These are phyloP conservation scores for Progne subis DNA, from an alignment of 2,113 vertebrate species.

Conservation along the genomic window DNA sequence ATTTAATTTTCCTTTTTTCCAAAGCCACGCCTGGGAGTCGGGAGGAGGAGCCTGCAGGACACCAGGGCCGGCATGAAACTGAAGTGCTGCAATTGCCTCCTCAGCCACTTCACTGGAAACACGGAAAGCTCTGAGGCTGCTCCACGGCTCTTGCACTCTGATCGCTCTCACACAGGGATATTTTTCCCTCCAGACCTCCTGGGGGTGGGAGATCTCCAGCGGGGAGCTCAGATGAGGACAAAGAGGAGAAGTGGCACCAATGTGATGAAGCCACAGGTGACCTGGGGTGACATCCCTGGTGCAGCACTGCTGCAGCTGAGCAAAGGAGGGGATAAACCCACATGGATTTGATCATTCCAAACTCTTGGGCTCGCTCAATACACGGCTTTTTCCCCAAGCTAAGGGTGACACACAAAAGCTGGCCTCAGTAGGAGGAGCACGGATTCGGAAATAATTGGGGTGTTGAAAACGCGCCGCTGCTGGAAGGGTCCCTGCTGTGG, in stretches of 20 bases:
- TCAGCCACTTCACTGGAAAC: neutral
- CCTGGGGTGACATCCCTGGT: neutral
- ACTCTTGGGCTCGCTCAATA: neutral
- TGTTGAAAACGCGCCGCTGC: neutral
- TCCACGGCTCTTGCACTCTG: neutral
- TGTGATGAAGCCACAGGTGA: neutral
- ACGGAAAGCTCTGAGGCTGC: neutral
- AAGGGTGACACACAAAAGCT: neutral
- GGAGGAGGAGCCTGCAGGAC: neutral
- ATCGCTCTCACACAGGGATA: neutral
- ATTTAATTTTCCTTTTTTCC: neutral
- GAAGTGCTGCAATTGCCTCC: neutral
- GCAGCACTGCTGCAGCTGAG: neutral
- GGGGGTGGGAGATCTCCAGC: neutral
- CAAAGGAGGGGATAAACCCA: neutral
- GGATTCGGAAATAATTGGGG: neutral
- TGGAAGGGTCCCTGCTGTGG: neutral
- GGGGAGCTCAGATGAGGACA: neutral
- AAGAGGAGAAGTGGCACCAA: neutral
- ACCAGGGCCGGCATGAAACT: neutral
- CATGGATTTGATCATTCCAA: neutral
- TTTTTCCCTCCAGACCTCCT: conserved; percentile 10
- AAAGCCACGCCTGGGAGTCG: neutral
- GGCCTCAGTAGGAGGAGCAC: neutral
- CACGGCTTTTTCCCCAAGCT: neutral